Evolutionary conservation across 1,140 invertebrate genomes (phyloP).

Genomic region (Stegodyphus mimosarum): DNA sequence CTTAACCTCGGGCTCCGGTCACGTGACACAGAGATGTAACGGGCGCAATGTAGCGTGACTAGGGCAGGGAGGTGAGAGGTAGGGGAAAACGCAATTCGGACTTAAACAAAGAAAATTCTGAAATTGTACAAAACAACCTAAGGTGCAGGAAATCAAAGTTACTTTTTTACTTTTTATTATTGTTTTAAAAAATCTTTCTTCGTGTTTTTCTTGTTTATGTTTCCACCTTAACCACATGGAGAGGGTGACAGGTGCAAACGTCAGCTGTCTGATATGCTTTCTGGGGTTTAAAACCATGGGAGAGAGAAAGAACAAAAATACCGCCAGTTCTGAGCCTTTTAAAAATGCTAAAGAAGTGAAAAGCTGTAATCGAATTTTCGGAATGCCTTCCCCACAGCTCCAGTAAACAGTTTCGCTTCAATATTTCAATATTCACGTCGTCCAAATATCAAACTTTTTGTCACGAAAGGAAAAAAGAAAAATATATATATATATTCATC

Average conservation of each 20-base stretch:
- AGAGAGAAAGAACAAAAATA: too few relatives aligned
- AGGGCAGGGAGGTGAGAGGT: too few relatives aligned
- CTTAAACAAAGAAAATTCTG: background rate
- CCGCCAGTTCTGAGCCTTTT: too few relatives aligned
- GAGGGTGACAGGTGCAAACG: background rate
- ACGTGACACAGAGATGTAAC: slow-evolving; percentile 11
- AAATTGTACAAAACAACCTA: background rate
- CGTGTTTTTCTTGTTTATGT: background rate
- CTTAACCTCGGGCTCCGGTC: slow-evolving; percentile 30
- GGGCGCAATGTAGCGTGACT: slow-evolving; percentile 2
- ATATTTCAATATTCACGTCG: too few relatives aligned
- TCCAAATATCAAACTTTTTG: too few relatives aligned
- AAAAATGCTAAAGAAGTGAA: too few relatives aligned
- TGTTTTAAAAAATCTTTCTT: background rate
- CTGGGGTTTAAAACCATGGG: background rate
- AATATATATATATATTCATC: too few relatives aligned
- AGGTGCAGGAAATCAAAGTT: background rate
- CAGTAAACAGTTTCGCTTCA: too few relatives aligned
- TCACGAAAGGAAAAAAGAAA: too few relatives aligned
- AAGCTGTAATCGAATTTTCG: too few relatives aligned
- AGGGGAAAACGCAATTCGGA: background rate
- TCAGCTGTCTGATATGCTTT: background rate
- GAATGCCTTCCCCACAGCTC: too few relatives aligned
- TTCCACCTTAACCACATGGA: background rate
- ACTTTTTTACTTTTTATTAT: background rate